Conservation (phyloP, 2,797 vertebrate genomes). For the Rousettus madagascariensis region DNA sequence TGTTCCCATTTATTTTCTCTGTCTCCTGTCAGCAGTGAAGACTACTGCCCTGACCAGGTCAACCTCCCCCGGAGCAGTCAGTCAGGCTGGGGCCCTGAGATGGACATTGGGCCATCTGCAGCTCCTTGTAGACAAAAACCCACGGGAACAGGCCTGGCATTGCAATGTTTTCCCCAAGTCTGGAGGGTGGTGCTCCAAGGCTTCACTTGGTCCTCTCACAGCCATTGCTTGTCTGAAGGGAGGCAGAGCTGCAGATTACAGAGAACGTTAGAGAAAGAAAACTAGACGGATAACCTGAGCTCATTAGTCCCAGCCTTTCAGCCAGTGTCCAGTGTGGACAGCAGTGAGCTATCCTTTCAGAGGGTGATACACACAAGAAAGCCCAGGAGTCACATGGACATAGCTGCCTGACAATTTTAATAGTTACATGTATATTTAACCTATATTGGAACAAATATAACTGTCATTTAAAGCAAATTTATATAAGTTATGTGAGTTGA, state of each 20-base stretch:
- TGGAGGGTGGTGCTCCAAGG: accelerated
- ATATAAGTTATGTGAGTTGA: neutral
- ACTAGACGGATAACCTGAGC: neutral
- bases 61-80: neutral
- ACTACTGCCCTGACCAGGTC: neutral
- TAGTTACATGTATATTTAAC: neutral
- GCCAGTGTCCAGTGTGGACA: neutral
- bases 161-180: neutral
- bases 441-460: neutral
- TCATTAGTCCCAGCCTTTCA: neutral
- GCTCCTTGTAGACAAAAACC: neutral
- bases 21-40: neutral
- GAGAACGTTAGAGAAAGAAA: neutral
- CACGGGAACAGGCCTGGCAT: neutral
- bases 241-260: neutral
- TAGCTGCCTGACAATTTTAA: neutral
- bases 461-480: neutral
- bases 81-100: accelerated
- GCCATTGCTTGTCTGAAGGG: neutral
- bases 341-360: neutral
- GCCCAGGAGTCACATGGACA: neutral
- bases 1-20: accelerated
- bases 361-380: accelerated
- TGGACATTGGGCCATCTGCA: neutral
- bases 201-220: neutral